These are phyloP conservation scores for Crocidura indochinensis DNA, from an alignment of 2,797 vertebrate genomes.

Conservation along the genomic window DNA sequence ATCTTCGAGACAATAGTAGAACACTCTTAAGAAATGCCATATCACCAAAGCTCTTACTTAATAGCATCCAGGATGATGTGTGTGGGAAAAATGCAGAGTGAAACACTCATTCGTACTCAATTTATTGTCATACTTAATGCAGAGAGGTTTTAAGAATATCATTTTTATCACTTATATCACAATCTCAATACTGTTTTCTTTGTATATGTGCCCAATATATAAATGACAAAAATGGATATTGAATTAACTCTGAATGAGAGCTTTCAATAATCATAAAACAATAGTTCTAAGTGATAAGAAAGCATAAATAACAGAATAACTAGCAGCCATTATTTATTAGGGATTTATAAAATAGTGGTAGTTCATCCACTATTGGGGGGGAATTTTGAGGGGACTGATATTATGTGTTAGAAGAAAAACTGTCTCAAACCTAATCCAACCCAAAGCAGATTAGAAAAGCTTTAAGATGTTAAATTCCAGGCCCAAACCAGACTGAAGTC, in stretches of 20 bases:
- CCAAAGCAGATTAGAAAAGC: too few relatives aligned
- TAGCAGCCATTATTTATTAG: not conserved
- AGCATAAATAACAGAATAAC: not conserved
- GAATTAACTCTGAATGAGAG: slow-evolving; percentile 17
- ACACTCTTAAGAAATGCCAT: not conserved
- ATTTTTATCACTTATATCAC: not conserved
- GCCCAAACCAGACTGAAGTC: too few relatives aligned
- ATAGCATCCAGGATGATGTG: not conserved
- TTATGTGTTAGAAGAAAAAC: not conserved
- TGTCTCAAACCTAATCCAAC: too few relatives aligned
- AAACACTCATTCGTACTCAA: slow-evolving; percentile 1
- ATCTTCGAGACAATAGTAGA: not conserved
- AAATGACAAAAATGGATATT: slow-evolving; percentile 18
- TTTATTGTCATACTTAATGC: not conserved
- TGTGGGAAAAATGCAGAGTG: not conserved
- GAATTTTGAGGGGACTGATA: too few relatives aligned
- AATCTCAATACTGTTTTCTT: not conserved
- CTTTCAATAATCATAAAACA: slow-evolving; percentile 37
- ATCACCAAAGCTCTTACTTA: not conserved
- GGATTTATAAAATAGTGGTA: not conserved
- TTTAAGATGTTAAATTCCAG: too few relatives aligned
- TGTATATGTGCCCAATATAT: not conserved
- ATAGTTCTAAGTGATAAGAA: not conserved
- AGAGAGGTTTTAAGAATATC: not conserved
- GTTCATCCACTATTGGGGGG: not conserved